A percentile compares a stretch with the other conserved stretches of the same genome.
Evolutionary conservation across 2,888 invertebrate genomes (phyloP).

Genomic region (Amorpha juglandis): DNA sequence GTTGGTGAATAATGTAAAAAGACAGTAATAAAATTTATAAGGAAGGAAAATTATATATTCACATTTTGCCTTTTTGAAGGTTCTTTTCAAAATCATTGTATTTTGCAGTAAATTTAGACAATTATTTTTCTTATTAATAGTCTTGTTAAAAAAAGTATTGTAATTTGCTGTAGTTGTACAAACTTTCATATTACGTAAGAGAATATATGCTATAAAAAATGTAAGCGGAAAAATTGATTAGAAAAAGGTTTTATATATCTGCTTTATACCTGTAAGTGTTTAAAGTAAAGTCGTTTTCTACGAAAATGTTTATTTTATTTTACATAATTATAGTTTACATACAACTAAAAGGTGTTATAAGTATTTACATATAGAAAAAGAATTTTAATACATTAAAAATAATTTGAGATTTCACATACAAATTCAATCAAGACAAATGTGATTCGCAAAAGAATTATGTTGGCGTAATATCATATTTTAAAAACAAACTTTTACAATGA

Average conservation of each 20-base stretch:
- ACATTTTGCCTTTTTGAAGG: no score
- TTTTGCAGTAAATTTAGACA: no score
- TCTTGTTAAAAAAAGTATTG: no score
- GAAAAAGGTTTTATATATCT: slow-evolving; percentile 1
- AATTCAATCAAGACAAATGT: slow-evolving; percentile 21
- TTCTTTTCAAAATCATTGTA: no score
- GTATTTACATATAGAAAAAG: slow-evolving; percentile 70
- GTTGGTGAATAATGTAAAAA: no score
- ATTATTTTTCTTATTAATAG: no score
- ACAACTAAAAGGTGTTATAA: slow-evolving; percentile 62
- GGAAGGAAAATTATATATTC: no score
- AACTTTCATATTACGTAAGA: neutral
- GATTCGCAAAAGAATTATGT: slow-evolving; percentile 12
- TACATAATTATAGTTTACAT: slow-evolving; percentile 73
- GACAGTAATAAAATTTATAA: no score
- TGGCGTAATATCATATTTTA: slow-evolving; percentile 19
- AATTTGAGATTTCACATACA: slow-evolving; percentile 56
- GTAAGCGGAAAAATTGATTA: neutral
- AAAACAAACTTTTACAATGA: slow-evolving; percentile 1
- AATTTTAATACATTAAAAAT: slow-evolving; percentile 54
- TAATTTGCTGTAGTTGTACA: neutral
- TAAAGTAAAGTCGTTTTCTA: slow-evolving; percentile 56
- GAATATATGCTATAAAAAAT: no score
- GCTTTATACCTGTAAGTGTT: slow-evolving; percentile 5
- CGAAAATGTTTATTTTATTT: slow-evolving; percentile 81